Evolutionary conservation across 2,888 invertebrate genomes (phyloP), one percentile per base, ranked within the genome.

Genomic region (Harmothoe impar): DNA sequence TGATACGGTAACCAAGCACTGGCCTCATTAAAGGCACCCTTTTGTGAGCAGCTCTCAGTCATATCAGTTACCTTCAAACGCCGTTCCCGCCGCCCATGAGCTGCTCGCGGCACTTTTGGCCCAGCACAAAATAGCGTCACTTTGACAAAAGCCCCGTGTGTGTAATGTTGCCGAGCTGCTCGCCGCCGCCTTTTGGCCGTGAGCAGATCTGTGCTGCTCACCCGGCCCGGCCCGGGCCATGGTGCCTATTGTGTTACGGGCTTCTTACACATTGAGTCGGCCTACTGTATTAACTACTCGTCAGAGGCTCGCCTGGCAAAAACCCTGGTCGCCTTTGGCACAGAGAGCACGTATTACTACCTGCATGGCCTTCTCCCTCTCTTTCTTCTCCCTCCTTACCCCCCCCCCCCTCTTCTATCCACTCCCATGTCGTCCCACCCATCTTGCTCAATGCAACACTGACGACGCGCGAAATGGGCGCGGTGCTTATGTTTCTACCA

Each of bases 181-280:
- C 43, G 43, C n/a, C n/a, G n/a, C n/a, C n/a, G 43, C 25, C 43
- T 84, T 35, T 84, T 78, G 35, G 78, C 25, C 62, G 62, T n/a
- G 43, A 43, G 43, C 43, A 43, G 43, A 43, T 43, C 43, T 43
- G 43, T n/a, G 20, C 62, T 62, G 62, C 62, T n/a, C 29, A 72
- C 72, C 25, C 43, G 43, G 43, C 20, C 0, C 84, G 12, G 23
- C 35, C 51, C 17, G 43, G 20, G 29, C 15, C 12, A 51, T 43
- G 43, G 35, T 17, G 35, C 84, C 84, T 84, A 84, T 84, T 84
- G 84, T 84, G 84, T 84, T 84, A 84, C 84, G 33, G 43, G 84
- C 62, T 62, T 62, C 62, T 62, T 62, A 62, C 43, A 43, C 62
- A 62, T 62, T 62, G 62, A 62, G 62, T 62, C 62, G 62, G 62